Conservation (phyloP, 2,797 vertebrate genomes). For the Coluber constrictor region DNA sequence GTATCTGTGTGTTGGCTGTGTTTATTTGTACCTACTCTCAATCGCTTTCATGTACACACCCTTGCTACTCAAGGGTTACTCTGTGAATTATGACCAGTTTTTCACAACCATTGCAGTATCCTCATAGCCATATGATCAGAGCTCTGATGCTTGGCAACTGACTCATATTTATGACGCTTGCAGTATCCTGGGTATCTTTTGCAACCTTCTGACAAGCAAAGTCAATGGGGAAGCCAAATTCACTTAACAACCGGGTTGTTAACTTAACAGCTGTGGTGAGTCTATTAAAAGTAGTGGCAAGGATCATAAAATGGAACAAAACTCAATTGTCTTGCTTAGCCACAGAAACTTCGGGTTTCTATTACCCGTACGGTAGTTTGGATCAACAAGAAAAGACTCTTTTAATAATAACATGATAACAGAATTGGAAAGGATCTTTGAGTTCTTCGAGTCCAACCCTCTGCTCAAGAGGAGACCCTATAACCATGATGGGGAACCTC, state of each 20-base stretch:
- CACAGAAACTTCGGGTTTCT: background rate
- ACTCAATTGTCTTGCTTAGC: background rate
- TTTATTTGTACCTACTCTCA: no score
- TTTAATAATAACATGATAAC: background rate
- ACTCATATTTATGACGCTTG: background rate
- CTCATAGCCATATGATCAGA: background rate
- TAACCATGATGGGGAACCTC: background rate
- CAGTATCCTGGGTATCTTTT: background rate
- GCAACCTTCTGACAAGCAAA: background rate
- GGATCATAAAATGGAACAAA: background rate
- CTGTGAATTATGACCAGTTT: background rate
- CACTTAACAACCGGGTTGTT: background rate
- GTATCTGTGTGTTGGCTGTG: no score
- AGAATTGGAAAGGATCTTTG: background rate
- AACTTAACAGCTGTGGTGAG: no score
- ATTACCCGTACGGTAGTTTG: background rate
- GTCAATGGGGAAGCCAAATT: background rate
- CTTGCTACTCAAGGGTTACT: no score
- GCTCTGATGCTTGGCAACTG: background rate
- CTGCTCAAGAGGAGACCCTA: background rate
- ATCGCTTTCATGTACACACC: no score
- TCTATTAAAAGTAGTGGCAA: background rate
- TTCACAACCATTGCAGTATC: background rate
- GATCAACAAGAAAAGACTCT: background rate
- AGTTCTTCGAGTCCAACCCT: background rate